Conservation (phyloP, 2,113 vertebrate species). For the Microcebus tavaratra region DNA sequence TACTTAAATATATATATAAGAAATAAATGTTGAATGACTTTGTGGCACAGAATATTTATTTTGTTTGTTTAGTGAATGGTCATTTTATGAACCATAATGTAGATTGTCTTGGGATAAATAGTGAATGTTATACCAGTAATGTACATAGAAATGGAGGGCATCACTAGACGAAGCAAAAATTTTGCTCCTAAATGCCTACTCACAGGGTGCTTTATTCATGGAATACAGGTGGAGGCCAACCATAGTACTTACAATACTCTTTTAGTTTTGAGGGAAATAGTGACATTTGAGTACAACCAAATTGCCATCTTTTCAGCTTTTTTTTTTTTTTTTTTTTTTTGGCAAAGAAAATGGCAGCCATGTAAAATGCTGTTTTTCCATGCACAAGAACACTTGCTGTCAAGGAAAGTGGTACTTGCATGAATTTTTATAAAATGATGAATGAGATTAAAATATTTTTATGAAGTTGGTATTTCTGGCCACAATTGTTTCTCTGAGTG, state of each 20-base stretch:
- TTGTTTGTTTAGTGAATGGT: not conserved
- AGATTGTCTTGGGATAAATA: not conserved
- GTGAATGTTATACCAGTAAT: not conserved
- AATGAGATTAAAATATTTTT: not conserved
- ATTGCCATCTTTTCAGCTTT: not conserved
- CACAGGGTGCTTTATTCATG: not conserved
- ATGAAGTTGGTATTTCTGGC: not conserved
- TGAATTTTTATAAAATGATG: constrained; percentile 17
- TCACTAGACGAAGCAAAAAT: not conserved
- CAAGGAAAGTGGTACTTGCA: not conserved
- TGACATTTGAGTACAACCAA: not conserved
- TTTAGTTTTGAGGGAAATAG: not conserved
- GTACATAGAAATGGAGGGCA: not conserved
- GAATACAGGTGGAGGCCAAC: not conserved
- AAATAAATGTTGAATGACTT: not conserved
- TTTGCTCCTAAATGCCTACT: not conserved
- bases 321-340: not conserved
- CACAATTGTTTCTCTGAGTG: not conserved
- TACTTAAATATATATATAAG: not conserved
- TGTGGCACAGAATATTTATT: not conserved
- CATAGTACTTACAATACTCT: not conserved
- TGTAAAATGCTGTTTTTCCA: not conserved
- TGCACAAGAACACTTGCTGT: not conserved
- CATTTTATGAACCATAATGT: not conserved
- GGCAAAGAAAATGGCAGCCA: not conserved